These are phyloP conservation scores for Drosophila heteroneura DNA, from an alignment of 2,888 invertebrate species.

Conservation along the genomic window DNA sequence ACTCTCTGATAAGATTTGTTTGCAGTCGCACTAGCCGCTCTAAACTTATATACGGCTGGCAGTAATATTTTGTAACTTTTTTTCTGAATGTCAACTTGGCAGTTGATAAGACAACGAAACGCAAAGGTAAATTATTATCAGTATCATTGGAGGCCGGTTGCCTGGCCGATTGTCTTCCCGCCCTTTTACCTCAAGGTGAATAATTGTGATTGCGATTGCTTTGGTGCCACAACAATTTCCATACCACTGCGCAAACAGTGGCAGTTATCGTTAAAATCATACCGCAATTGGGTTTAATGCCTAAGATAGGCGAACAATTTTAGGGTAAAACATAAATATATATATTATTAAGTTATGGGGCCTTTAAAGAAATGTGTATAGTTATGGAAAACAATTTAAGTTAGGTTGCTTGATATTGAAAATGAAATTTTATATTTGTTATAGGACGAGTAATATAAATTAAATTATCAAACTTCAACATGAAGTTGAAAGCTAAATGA, in stretches of 20 bases:
- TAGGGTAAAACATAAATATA: not conserved
- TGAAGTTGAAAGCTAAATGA: not conserved
- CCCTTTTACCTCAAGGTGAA: constrained; percentile 22
- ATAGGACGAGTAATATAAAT: not conserved
- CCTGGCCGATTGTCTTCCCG: constrained; percentile 3
- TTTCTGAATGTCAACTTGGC: constrained; percentile 73
- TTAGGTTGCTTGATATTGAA: not conserved
- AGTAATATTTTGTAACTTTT: constrained; percentile 59
- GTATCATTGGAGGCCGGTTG: constrained; percentile 40
- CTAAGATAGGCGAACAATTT: not conserved
- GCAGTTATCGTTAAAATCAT: not conserved
- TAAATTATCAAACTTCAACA: not conserved
- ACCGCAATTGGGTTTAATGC: not conserved
- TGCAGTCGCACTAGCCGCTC: constrained; percentile 12
- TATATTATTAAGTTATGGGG: not conserved
- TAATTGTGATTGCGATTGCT: constrained; percentile 16
- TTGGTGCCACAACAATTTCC: constrained; percentile 5
- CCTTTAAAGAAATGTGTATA: not conserved
- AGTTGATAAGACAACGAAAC: constrained; percentile 58
- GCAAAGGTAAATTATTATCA: constrained; percentile 51
- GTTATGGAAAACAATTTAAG: not conserved
- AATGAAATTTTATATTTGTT: no score
- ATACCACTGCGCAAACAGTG: constrained; percentile 15
- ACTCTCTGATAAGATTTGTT: constrained; percentile 66
- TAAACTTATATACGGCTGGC: constrained; percentile 7